phyloP scores from a whole-genome alignment of 2,113 vertebrate genomes.

The Chroicocephalus ridibundus region DNA sequence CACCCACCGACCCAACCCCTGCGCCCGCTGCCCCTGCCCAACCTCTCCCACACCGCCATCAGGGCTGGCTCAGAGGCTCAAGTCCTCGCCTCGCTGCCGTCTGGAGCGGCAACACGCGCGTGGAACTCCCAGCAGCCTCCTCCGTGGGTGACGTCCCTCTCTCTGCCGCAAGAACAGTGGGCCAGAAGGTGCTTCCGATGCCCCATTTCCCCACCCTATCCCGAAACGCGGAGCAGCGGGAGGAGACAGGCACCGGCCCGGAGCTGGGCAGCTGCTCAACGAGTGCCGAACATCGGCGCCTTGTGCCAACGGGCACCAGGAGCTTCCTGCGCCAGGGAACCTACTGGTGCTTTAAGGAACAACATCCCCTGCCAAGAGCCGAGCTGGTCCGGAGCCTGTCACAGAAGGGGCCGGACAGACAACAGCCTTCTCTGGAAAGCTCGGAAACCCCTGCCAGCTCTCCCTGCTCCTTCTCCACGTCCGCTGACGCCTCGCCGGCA shows the following conservation, averaged over 20 bases:
- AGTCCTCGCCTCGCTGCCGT: rapidly evolving
- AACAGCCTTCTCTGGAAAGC: not conserved
- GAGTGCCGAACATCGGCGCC: rapidly evolving
- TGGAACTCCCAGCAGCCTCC: too few species aligned
- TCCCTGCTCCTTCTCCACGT: not conserved
- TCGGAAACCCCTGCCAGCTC: not conserved
- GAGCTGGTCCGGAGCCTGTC: rapidly evolving
- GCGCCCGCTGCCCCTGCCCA: not conserved
- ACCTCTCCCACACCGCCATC: not conserved
- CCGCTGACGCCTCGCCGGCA: not conserved
- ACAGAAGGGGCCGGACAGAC: not conserved
- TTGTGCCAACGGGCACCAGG: not conserved
- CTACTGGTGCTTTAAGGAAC: not conserved
- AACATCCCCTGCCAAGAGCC: not conserved
- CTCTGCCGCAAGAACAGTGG: rapidly evolving
- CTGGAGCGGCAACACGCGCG: rapidly evolving
- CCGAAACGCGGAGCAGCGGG: rapidly evolving
- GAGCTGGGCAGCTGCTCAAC: not conserved
- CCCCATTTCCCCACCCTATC: rapidly evolving
- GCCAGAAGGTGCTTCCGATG: not conserved
- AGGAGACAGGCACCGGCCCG: not conserved
- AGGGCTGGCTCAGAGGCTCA: not conserved
- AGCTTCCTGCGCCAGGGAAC: not conserved
- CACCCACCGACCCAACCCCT: not conserved
- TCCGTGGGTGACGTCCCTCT: rapidly evolving